These are phyloP conservation scores for Manduca sexta DNA, from an alignment of 1,140 invertebrate genomes.

Conservation along the genomic window DNA sequence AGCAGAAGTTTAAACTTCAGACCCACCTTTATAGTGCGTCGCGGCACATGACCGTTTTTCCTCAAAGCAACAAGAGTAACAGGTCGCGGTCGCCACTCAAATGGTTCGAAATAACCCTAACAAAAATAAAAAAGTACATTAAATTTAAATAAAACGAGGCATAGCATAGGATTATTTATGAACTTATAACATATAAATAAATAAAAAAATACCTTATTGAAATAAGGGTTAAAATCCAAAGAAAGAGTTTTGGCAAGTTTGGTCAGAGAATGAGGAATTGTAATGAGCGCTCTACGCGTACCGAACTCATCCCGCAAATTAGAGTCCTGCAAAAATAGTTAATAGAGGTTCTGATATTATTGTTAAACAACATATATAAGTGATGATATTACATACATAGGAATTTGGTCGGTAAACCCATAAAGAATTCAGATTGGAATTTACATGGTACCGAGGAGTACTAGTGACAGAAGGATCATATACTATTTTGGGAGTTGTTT, in stretches of 20 bases:
- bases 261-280: constrained; percentile 26
- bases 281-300: constrained; percentile 15
- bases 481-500: neutral
- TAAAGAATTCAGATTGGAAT: constrained; percentile 28
- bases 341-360: neutral
- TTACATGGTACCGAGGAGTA: constrained; percentile 1
- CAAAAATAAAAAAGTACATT: neutral
- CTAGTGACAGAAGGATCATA: neutral
- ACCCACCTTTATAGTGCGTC: constrained; percentile 19
- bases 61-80: constrained; percentile 41
- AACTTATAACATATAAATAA: neutral
- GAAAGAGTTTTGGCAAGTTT: constrained; percentile 38
- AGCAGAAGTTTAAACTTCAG: too few species aligned
- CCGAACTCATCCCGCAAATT: constrained; percentile 9
- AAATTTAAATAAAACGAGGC: too few species aligned
- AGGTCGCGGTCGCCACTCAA: constrained; percentile 38
- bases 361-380: too few species aligned
- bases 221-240: constrained; percentile 38
- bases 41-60: constrained; percentile 31
- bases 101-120: constrained; percentile 46
- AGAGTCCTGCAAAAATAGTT: constrained; percentile 23
- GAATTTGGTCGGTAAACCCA: constrained; percentile 28
- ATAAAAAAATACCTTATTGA: constrained; percentile 47
- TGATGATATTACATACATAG: constrained; percentile 21
- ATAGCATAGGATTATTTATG: neutral